Evolutionary conservation across 1,140 invertebrate genomes (phyloP).

Genomic region (Drosophila parabipectinata): DNA sequence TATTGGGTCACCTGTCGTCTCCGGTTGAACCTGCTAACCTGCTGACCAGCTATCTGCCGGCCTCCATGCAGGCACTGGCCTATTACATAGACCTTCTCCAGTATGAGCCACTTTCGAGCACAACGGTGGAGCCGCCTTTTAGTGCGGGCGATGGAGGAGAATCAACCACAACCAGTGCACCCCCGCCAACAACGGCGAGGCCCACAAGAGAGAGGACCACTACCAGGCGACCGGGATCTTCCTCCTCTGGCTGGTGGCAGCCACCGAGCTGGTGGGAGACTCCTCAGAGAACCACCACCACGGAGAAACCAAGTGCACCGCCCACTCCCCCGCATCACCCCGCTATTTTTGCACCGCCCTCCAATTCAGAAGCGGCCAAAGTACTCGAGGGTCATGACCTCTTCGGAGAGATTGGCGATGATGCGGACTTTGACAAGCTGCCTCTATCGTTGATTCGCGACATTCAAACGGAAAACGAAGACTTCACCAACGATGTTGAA

Average conservation of each 20-base stretch:
- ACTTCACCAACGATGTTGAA: constrained; percentile 79
- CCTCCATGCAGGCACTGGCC: constrained; percentile 81
- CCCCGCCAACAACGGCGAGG: constrained; percentile 10
- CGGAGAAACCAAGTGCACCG: constrained; percentile 48
- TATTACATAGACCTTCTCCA: constrained; percentile 83
- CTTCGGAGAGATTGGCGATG: constrained; percentile 69
- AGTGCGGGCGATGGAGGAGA: constrained; percentile 42
- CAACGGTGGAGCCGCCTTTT: constrained; percentile 73
- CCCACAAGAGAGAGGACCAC: constrained; percentile 18
- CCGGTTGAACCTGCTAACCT: constrained; percentile 58
- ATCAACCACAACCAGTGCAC: constrained; percentile 23
- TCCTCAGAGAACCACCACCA: constrained; percentile 53
- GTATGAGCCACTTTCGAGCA: constrained; percentile 79
- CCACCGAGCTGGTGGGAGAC: constrained; percentile 77
- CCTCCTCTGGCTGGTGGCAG: constrained; percentile 50
- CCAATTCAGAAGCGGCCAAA: not conserved
- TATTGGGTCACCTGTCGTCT: constrained; percentile 35
- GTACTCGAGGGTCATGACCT: constrained; percentile 63
- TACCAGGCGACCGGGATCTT: constrained; percentile 44
- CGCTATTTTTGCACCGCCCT: constrained; percentile 59
- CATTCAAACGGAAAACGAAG: constrained; percentile 74
- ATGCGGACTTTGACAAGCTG: constrained; percentile 67
- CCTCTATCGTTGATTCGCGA: constrained; percentile 75
- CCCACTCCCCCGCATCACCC: constrained; percentile 63
- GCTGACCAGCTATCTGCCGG: constrained; percentile 76